These are phyloP conservation scores for Tenthredo scrophulariae DNA, from an alignment of 2,888 invertebrate species.

Conservation along the genomic window DNA sequence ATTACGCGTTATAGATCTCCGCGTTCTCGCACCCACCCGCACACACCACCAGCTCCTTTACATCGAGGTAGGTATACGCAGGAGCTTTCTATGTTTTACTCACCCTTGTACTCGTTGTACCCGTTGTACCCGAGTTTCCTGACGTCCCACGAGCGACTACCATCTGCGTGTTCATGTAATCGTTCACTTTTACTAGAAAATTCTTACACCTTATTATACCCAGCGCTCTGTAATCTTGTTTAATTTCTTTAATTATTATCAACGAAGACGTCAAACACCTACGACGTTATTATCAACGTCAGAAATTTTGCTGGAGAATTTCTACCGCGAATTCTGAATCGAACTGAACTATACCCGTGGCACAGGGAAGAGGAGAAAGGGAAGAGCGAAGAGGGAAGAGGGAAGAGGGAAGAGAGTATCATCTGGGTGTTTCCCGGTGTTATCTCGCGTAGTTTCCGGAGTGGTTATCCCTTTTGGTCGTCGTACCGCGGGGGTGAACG, in stretches of 20 bases:
- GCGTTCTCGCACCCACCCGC: constrained; percentile 12
- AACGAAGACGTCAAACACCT: constrained; percentile 3
- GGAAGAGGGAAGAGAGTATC: neutral
- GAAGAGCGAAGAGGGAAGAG: neutral
- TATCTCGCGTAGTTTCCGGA: constrained; percentile 64
- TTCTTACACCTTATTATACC: neutral
- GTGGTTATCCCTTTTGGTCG: constrained; percentile 55
- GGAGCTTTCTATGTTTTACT: neutral
- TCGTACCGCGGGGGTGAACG: constrained; percentile 12
- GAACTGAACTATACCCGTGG: neutral
- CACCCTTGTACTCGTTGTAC: neutral
- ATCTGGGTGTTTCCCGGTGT: constrained; percentile 58
- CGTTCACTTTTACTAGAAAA: neutral
- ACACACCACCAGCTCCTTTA: constrained; percentile 2
- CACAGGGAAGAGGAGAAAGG: neutral
- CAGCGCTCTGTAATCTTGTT: neutral
- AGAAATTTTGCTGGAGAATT: neutral
- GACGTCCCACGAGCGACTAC: neutral
- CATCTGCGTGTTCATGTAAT: constrained; percentile 17
- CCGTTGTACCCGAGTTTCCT: neutral
- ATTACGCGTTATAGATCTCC: constrained; percentile 48
- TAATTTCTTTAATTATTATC: neutral
- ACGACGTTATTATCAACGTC: neutral
- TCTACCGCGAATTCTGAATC: neutral
- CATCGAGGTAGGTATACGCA: neutral